Conservation (phyloP, 2,113 vertebrate genomes). For the Scolopax mira region DNA sequence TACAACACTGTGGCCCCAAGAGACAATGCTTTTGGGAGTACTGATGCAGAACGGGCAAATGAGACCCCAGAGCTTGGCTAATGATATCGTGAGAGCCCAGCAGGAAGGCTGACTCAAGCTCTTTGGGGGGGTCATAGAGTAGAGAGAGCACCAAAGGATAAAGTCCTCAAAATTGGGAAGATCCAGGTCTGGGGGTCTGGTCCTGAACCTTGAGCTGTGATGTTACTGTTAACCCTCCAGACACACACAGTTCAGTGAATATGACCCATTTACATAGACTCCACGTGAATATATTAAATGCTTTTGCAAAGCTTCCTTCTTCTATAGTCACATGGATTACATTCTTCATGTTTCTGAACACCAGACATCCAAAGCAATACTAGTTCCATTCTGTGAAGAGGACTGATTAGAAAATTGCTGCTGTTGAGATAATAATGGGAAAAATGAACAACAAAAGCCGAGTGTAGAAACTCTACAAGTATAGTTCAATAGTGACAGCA, state of each 20-base stretch:
- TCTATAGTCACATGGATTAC: not conserved
- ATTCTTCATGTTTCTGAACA: not conserved
- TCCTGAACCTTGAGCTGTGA: not conserved
- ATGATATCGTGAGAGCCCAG: not conserved
- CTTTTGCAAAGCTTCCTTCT: not conserved
- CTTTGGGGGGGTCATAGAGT: not conserved
- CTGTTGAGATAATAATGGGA: not conserved
- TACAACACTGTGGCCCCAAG: rapidly evolving
- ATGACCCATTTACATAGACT: not conserved
- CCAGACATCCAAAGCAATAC: not conserved
- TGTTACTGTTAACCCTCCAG: not conserved
- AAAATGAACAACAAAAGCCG: not conserved
- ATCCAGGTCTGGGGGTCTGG: not conserved
- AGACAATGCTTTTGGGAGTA: not conserved
- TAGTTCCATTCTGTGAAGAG: not conserved
- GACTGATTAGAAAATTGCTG: not conserved
- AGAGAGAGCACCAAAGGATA: not conserved
- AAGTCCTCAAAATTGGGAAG: not conserved
- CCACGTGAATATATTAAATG: not conserved
- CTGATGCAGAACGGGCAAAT: not conserved
- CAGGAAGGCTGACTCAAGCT: not conserved
- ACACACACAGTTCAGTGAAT: not conserved
- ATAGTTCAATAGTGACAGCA: not conserved
- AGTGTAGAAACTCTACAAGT: not conserved
- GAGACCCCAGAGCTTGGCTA: not conserved